Evolutionary conservation across 2,888 invertebrate genomes (phyloP).

Genomic region (Pseudococcus jackbeardsleyi): DNA sequence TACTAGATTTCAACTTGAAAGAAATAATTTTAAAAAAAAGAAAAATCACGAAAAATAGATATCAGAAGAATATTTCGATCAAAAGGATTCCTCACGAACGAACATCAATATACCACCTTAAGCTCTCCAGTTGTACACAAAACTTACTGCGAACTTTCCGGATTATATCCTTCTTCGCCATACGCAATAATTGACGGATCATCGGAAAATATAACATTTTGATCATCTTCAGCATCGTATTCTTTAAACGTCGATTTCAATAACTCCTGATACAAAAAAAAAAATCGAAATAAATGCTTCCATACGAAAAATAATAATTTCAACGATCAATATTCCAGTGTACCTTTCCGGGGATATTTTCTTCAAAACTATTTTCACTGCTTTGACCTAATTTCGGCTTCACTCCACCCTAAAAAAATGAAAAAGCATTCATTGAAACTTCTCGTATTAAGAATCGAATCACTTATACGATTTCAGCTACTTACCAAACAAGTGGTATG

Average conservation of each 20-base stretch:
- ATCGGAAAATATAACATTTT: constrained; percentile 56
- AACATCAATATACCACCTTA: neutral
- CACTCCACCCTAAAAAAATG: constrained; percentile 57
- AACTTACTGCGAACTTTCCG: constrained; percentile 23
- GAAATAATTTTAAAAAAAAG: neutral
- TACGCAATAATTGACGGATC: constrained; percentile 46
- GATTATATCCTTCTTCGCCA: constrained; percentile 38
- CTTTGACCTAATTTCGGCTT: constrained; percentile 58
- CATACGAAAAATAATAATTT: neutral
- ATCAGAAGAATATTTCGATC: neutral
- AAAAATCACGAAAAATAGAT: neutral
- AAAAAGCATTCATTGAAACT: neutral
- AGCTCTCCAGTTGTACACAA: neutral
- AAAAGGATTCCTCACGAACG: neutral
- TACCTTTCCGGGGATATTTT: constrained; percentile 47
- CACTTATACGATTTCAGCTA: neutral
- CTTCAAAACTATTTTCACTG: constrained; percentile 59
- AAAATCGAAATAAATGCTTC: neutral
- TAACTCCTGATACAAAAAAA: constrained; percentile 34
- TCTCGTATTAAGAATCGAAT: neutral
- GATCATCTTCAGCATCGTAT: constrained; percentile 57
- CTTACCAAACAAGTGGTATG: constrained; percentile 71
- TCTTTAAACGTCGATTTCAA: constrained; percentile 54
- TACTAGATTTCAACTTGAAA: too few relatives aligned
- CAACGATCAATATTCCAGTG: too few relatives aligned